phyloP scores from a whole-genome alignment of 2,888 invertebrate genomes.

The Lasioglossum morio region DNA sequence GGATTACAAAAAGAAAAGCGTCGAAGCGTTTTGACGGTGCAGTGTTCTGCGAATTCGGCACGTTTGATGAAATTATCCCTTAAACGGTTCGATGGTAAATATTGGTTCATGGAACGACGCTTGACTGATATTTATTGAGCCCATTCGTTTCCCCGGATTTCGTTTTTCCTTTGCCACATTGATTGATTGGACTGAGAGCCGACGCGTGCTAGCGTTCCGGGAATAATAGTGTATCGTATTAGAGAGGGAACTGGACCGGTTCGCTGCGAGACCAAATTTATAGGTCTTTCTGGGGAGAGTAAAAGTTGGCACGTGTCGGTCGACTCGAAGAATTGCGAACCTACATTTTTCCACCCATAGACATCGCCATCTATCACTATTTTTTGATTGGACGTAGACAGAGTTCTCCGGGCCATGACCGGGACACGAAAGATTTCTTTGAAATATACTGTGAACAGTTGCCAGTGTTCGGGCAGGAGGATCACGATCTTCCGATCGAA shows the following conservation, averaged over 20 bases:
- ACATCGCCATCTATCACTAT: background rate
- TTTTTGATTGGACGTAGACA: background rate
- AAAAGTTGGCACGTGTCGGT: constrained; percentile 11
- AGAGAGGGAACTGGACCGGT: constrained; percentile 32
- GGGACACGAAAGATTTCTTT: background rate
- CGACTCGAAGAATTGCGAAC: constrained; percentile 1
- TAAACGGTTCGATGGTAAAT: constrained; percentile 28
- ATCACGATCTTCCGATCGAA: background rate
- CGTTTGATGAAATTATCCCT: constrained; percentile 41
- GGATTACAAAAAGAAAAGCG: background rate
- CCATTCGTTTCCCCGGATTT: constrained; percentile 43
- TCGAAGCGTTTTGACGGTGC: background rate
- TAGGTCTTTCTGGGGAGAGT: constrained; percentile 27
- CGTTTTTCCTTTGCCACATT: constrained; percentile 37
- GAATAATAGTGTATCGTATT: constrained; percentile 56
- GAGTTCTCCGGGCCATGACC: background rate
- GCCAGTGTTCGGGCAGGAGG: background rate
- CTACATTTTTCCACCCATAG: background rate
- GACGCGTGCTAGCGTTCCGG: constrained; percentile 28
- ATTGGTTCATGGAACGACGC: constrained; percentile 37
- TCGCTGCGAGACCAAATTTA: constrained; percentile 40
- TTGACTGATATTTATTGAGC: constrained; percentile 44
- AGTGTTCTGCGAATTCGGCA: background rate
- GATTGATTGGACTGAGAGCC: constrained; percentile 39
- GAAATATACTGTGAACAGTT: background rate